Percentiles rank a stretch among this genome's conserved stretches.
These are phyloP conservation scores for Chloroceryle amazona DNA, from an alignment of 2,797 vertebrate genomes.

Conservation along the genomic window DNA sequence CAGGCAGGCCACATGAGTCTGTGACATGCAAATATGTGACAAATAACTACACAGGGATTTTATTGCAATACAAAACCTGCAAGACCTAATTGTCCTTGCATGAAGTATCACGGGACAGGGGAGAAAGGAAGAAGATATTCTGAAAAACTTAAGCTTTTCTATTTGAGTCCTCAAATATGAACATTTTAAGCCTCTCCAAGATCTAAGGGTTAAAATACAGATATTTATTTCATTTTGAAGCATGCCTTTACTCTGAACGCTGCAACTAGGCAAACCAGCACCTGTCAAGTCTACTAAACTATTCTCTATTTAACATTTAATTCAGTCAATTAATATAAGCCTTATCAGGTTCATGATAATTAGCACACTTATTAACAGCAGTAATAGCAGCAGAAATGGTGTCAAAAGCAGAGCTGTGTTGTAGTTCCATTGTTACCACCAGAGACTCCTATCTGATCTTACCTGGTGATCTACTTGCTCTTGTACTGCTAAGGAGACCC, in stretches of 20 bases:
- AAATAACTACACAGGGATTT: background rate
- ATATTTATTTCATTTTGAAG: background rate
- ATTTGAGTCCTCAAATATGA: background rate
- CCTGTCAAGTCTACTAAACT: constrained; percentile 30
- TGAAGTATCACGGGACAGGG: background rate
- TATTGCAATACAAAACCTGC: background rate
- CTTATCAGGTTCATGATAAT: constrained; percentile 70
- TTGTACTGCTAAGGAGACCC: background rate
- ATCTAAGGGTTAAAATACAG: background rate
- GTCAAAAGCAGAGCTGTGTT: constrained; percentile 40
- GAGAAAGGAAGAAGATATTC: background rate
- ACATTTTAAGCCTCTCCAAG: background rate
- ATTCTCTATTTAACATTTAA: constrained; percentile 65
- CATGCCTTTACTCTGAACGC: background rate
- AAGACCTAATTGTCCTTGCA: background rate
- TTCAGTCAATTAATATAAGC: constrained; percentile 67
- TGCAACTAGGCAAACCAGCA: constrained; percentile 16
- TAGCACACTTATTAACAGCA: constrained; percentile 67
- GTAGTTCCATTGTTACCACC: constrained; percentile 16
- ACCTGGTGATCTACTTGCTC: constrained; percentile 46
- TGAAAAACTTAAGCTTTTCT: background rate
- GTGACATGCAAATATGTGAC: background rate
- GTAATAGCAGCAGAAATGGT: constrained; percentile 29
- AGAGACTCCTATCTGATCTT: constrained; percentile 42
- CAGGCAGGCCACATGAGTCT: background rate